Evolutionary conservation across 2,797 vertebrate genomes (phyloP).

Genomic region (Peromyscus melanophrys): DNA sequence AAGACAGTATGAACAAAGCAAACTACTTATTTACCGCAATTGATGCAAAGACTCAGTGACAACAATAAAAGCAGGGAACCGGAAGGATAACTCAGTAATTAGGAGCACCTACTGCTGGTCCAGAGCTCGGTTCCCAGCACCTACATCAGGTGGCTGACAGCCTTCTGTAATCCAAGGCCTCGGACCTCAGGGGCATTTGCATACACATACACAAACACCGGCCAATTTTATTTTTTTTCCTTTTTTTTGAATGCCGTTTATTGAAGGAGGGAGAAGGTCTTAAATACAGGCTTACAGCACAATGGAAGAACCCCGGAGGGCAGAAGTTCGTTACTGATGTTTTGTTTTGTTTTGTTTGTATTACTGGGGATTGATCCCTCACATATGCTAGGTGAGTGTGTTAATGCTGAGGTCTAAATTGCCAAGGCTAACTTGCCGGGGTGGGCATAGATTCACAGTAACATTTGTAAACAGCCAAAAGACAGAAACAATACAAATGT

Average conservation of each 20-base stretch:
- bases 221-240: no score
- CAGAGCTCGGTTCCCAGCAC: neutral
- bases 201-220: no score
- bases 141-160: neutral
- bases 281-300: no score
- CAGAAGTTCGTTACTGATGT: no score
- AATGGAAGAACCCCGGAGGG: no score
- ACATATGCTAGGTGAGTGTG: neutral
- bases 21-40: neutral
- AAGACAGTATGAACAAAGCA: slow-evolving; percentile 43
- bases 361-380: neutral
- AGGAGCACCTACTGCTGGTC: neutral
- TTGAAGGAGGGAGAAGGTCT: no score
- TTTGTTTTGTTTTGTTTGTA: neutral
- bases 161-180: neutral
- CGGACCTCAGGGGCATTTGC: neutral
- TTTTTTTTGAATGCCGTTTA: no score
- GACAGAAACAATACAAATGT: neutral
- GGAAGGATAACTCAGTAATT: neutral
- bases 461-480: neutral
- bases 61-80: neutral
- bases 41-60: neutral
- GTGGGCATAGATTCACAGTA: neutral
- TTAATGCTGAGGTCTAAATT: neutral
- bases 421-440: neutral